phyloP scores from a whole-genome alignment of 53 echinoderm and acorn worm species.

The Apostichopus leukothele region DNA sequence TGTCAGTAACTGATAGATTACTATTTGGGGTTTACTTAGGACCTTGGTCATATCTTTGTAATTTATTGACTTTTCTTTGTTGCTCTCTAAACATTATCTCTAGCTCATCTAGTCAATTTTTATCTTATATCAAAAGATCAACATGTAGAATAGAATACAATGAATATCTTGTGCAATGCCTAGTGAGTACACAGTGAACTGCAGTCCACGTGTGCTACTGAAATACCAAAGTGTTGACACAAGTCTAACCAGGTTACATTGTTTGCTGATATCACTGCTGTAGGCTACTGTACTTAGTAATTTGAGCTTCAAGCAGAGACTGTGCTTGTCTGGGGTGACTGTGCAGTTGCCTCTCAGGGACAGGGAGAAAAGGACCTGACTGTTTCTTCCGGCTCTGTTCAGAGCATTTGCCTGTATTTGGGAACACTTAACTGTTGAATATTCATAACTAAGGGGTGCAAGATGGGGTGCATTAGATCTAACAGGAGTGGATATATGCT shows the following conservation, averaged over 20 bases:
- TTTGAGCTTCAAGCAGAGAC: background rate
- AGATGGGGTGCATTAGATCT: background rate
- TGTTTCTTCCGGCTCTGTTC: no score
- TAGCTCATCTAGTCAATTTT: no score
- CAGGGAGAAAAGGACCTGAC: no score
- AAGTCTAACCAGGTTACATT: background rate
- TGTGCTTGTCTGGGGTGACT: background rate
- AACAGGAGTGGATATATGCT: background rate
- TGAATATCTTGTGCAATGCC: no score
- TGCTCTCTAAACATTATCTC: background rate
- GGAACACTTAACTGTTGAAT: no score
- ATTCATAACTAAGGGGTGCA: background rate
- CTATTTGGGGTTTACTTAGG: background rate
- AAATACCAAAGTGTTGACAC: background rate
- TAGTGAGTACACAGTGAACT: no score
- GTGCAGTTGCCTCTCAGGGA: background rate
- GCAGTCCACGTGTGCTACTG: background rate
- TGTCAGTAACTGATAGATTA: slow-evolving; percentile 3
- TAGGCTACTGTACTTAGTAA: background rate
- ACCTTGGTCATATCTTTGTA: background rate
- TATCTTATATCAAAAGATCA: no score
- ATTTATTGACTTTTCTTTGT: slow-evolving; percentile 20
- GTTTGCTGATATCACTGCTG: background rate
- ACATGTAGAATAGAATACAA: no score
- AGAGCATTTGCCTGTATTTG: no score